Base-by-base conservation (phyloP, 2,888 invertebrate genomes). In the Zeuzera pyrina region DNA sequence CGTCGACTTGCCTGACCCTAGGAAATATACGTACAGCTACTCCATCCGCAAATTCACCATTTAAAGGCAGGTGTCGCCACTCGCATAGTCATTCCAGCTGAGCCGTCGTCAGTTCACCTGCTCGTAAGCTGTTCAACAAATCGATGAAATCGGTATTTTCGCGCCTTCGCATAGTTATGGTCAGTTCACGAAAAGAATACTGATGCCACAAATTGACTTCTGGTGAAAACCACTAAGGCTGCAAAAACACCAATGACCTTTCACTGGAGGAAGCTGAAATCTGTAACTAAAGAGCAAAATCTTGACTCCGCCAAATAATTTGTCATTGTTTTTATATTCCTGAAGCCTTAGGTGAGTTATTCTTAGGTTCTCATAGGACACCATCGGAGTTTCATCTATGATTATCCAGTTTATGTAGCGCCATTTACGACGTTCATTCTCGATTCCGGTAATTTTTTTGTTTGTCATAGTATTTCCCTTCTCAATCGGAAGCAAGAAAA, bases 131-230 rank as follows among this genome's bases (percentile, higher is more conserved):
- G 14, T 57, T 56, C 1, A 53, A 31, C 1, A 56, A 23, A 30
- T 52, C 45, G 0, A 54, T 38, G 16, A 56, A 52, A 10, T 47
- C 42, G 0, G 0, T 12, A 31, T 62, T 59, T 33, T 46, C 39
- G 21, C 36, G 34, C 16, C 57, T 61, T 2, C 58, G 41, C 54
- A 62, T 60, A 13, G 63, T 62, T 19, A 48, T 43, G 0, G 47
- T 49, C 1, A 58, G 31, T 45, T 57, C 56, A 31, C 53, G 57
- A 34, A 59, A 46, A 0, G 38, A 38, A 24, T 52, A 53, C 12
- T 45, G 34, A 2, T 41, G 45, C 49, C 53, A 52, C 13, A 51
- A 43, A 34, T 50, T 35, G 2, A 51, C 16, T 37, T 51, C 56
- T 1, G 49, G 45, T 5, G 31, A 12, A 12, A 37, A 37, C 32